Conservation (phyloP, 1,140 invertebrate species). For the Drosophila varians region DNA sequence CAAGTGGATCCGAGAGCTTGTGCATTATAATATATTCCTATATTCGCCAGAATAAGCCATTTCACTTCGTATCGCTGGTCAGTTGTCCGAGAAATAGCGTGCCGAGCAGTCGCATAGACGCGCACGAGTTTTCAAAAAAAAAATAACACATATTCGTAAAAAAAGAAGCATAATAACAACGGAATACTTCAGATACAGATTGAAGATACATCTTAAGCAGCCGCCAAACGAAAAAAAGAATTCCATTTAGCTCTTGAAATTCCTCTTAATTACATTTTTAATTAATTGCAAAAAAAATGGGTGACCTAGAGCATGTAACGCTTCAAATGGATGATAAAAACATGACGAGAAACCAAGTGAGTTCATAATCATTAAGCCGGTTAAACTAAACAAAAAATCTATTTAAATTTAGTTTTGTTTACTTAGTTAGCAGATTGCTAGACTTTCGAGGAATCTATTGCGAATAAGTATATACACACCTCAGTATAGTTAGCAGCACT, state of each 20-base stretch:
- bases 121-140: conserved; percentile 52
- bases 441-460: conserved; percentile 1
- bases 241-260: conserved; percentile 9
- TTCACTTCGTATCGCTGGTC: conserved; percentile 28
- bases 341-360: conserved; percentile 42
- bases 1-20: conserved; percentile 33
- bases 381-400: conserved; percentile 2
- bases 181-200: conserved; percentile 12
- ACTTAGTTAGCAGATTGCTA: background rate
- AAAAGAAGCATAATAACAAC: conserved; percentile 1
- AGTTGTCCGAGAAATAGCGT: conserved; percentile 70
- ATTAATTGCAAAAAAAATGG: conserved; percentile 54
- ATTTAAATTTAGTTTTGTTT: conserved; percentile 18
- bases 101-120: conserved; percentile 39
- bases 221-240: conserved; percentile 51
- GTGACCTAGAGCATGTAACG: conserved; percentile 49
- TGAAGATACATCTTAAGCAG: conserved; percentile 13
- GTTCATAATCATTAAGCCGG: conserved; percentile 9
- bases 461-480: background rate
- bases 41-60: conserved; percentile 8
- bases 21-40: conserved; percentile 7
- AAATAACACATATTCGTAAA: conserved; percentile 1
- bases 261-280: conserved; percentile 11
- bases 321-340: conserved; percentile 56
- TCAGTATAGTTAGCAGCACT: background rate